These are phyloP conservation scores for Lordiphosa andalusiaca DNA, from an alignment of 2,888 invertebrate genomes.

Conservation along the genomic window DNA sequence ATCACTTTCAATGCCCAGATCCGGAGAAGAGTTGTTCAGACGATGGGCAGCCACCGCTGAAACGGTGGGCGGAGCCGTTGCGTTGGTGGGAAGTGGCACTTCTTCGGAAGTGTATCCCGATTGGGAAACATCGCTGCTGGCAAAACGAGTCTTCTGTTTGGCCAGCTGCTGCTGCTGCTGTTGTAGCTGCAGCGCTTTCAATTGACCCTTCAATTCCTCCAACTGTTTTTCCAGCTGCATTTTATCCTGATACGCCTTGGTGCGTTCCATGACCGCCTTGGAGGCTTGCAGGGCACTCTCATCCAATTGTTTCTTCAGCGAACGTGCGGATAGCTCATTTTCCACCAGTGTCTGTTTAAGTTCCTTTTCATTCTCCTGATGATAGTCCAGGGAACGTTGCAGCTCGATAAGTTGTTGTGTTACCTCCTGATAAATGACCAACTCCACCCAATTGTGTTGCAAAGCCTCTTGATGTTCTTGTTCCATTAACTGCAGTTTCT, in stretches of 20 bases:
- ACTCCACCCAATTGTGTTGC: conserved; percentile 83
- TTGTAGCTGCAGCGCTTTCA: conserved; percentile 53
- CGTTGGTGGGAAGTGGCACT: conserved; percentile 66
- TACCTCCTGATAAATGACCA: conserved; percentile 82
- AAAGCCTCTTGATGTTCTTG: conserved; percentile 81
- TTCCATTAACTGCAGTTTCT: conserved; percentile 60
- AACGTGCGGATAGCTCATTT: conserved; percentile 82
- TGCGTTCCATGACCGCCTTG: conserved; percentile 87
- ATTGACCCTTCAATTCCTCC: conserved; percentile 62
- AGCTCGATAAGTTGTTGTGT: conserved; percentile 81
- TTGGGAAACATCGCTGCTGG: conserved; percentile 74
- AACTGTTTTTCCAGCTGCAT: conserved; percentile 83
- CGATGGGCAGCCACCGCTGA: conserved; percentile 54
- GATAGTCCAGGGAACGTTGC: conserved; percentile 77
- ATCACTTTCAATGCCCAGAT: conserved; percentile 94
- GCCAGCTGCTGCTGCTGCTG: conserved; percentile 41
- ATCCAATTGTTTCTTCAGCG: conserved; percentile 85
- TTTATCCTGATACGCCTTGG: conserved; percentile 87
- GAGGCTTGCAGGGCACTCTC: conserved; percentile 88
- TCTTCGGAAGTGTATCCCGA: conserved; percentile 82
- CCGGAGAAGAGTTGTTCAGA: conserved; percentile 86
- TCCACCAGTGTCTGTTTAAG: conserved; percentile 77
- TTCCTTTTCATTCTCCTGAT: conserved; percentile 80
- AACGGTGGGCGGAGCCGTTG: conserved; percentile 57
- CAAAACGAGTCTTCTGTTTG: conserved; percentile 47